Percentiles rank a stretch among this genome's conserved stretches.
Evolutionary conservation across 1,140 invertebrate genomes (phyloP).

Genomic region (Drosophila pseudoananassae): DNA sequence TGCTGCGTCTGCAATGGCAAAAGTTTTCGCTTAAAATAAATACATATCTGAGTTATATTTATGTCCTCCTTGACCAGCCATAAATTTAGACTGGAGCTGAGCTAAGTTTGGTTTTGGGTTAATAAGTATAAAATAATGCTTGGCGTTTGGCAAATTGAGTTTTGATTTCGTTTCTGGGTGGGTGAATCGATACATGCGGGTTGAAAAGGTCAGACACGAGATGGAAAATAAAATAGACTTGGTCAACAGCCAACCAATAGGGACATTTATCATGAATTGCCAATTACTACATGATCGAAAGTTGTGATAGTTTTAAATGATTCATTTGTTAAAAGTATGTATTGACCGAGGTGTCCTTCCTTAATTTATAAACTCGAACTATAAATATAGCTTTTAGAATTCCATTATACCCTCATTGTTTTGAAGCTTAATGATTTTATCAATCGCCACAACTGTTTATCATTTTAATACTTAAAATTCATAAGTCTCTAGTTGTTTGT

Average conservation of each 20-base stretch:
- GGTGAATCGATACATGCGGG: conserved; percentile 5
- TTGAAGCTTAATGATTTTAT: background rate
- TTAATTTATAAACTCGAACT: background rate
- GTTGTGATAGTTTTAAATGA: background rate
- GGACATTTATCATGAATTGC: background rate
- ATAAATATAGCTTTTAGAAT: background rate
- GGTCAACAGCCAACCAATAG: background rate
- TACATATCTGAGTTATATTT: conserved; percentile 60
- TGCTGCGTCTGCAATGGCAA: conserved; percentile 36
- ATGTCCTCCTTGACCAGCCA: conserved; percentile 57
- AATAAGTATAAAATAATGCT: conserved; percentile 59
- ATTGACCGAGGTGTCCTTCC: background rate
- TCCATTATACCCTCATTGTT: too few relatives aligned
- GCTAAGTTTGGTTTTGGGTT: conserved; percentile 16
- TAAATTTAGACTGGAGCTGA: conserved; percentile 53
- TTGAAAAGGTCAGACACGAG: background rate
- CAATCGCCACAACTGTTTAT: too few relatives aligned
- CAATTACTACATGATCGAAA: background rate
- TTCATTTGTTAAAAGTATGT: background rate
- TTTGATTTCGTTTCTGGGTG: conserved; percentile 49
- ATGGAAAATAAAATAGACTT: conserved; percentile 3
- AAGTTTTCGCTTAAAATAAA: conserved; percentile 73
- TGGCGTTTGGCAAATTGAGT: conserved; percentile 53
- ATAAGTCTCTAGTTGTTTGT: background rate
- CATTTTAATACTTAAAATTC: background rate